A percentile compares a stretch with the other conserved stretches of the same genome.
These are phyloP conservation scores for Sarcophilus harrisii DNA, from an alignment of 2,797 vertebrate species.

Conservation along the genomic window DNA sequence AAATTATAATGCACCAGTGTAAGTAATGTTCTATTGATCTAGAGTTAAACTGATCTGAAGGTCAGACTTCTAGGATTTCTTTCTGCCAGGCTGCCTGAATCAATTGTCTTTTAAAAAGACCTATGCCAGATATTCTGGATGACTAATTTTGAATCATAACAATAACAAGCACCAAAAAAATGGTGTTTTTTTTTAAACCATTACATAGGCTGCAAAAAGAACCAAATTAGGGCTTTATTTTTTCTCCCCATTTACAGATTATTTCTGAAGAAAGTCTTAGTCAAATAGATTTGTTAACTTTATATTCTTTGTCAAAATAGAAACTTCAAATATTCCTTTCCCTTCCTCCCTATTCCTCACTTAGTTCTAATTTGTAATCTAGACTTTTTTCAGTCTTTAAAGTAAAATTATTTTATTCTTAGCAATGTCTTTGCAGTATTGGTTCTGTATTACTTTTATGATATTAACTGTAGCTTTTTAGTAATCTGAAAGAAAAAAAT, in stretches of 20 bases:
- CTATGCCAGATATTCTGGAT: conserved; percentile 45
- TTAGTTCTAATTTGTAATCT: conserved; percentile 31
- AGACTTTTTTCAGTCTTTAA: conserved; percentile 38
- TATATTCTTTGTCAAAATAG: conserved; percentile 36
- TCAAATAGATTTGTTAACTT: conserved; percentile 19
- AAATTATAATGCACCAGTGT: conserved; percentile 53
- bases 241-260: conserved; percentile 30
- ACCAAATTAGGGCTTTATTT: conserved; percentile 39
- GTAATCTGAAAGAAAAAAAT: background rate
- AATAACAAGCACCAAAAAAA: conserved; percentile 8
- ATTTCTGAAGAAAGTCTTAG: conserved; percentile 14
- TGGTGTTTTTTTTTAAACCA: background rate
- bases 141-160: conserved; percentile 55
- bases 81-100: conserved; percentile 62
- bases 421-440: background rate
- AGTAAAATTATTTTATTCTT: background rate
- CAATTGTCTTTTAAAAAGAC: conserved; percentile 69
- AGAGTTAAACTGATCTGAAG: conserved; percentile 71
- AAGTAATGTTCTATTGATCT: conserved; percentile 73
- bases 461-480: background rate
- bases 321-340: conserved; percentile 27
- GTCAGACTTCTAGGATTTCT: conserved; percentile 75
- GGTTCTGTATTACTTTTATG: background rate
- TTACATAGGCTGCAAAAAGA: background rate
- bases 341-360: background rate